Conservation (phyloP, 2,888 invertebrate species). For the Aleiodes leptofemur region DNA sequence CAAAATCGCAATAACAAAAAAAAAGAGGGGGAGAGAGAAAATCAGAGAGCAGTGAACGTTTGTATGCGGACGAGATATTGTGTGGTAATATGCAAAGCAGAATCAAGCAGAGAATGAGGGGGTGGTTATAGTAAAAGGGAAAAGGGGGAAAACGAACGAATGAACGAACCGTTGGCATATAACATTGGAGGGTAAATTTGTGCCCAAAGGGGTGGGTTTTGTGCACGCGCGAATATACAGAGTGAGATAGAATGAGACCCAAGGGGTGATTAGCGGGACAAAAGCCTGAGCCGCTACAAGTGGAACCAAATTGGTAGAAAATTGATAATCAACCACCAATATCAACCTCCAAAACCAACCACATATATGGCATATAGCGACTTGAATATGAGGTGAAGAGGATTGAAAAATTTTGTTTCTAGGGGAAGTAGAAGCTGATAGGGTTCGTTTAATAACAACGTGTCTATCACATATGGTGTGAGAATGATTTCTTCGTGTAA, state of each 20-base stretch:
- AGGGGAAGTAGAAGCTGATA: constrained; percentile 27
- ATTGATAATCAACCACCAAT: constrained; percentile 74
- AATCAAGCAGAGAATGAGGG: constrained; percentile 49
- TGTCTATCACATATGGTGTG: constrained; percentile 33
- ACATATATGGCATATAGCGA: constrained; percentile 34
- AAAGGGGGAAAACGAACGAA: constrained; percentile 41
- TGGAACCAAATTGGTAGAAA: constrained; percentile 75
- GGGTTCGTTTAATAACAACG: constrained; percentile 40
- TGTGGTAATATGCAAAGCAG: constrained; percentile 70
- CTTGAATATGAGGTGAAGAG: constrained; percentile 6
- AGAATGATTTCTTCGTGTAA: constrained; percentile 54
- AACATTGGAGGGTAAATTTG: constrained; percentile 52
- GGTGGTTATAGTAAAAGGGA: constrained; percentile 17
- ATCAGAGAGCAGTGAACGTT: constrained; percentile 46
- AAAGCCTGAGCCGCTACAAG: constrained; percentile 72
- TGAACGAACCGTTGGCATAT: constrained; percentile 34
- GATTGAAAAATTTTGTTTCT: constrained; percentile 32
- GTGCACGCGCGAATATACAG: constrained; percentile 54
- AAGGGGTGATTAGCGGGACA: constrained; percentile 73
- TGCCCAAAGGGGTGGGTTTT: constrained; percentile 56
- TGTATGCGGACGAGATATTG: constrained; percentile 62
- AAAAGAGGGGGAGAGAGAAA: constrained; percentile 52
- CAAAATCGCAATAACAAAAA: constrained; percentile 50
- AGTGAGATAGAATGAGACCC: constrained; percentile 64
- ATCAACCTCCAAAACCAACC: constrained; percentile 62